phyloP scores from a whole-genome alignment of 2,797 vertebrate genomes.

The Gambusia yucatana region DNA sequence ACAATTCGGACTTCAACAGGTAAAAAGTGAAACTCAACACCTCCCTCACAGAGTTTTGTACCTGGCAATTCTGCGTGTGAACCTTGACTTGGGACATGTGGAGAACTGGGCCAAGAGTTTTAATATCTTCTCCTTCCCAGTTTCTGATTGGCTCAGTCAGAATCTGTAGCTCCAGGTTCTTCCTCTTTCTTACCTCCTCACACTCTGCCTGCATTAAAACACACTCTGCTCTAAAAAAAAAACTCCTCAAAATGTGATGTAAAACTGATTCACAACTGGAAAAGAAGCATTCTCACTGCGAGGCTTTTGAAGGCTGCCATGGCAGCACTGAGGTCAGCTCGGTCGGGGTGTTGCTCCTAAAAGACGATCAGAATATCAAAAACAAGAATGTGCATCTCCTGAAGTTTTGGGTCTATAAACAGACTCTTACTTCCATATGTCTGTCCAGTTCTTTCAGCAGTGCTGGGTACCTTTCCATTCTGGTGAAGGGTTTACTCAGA shows the following conservation, averaged over 20 bases:
- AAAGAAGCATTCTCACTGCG: slow-evolving; percentile 77
- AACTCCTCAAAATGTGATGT: no score
- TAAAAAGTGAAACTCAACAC: not conserved
- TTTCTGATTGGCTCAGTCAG: slow-evolving; percentile 93
- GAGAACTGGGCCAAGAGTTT: slow-evolving; percentile 87
- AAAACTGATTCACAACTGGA: not conserved
- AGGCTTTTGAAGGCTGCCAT: slow-evolving; percentile 91
- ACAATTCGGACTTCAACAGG: not conserved
- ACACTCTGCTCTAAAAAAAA: not conserved
- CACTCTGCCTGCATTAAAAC: slow-evolving; percentile 83
- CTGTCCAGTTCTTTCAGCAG: slow-evolving; percentile 90
- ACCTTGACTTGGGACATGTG: slow-evolving; percentile 93
- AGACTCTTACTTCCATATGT: slow-evolving; percentile 73
- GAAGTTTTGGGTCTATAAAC: not conserved
- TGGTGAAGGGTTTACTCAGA: slow-evolving; percentile 96
- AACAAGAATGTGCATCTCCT: not conserved
- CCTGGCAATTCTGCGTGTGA: slow-evolving; percentile 90
- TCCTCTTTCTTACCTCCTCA: slow-evolving; percentile 93
- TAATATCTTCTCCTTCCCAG: slow-evolving; percentile 97
- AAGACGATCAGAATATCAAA: not conserved
- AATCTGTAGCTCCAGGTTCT: slow-evolving; percentile 94
- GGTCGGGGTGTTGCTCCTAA: slow-evolving; percentile 91
- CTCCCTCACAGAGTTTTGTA: slow-evolving; percentile 43
- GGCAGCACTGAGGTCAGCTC: slow-evolving; percentile 87
- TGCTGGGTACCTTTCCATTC: slow-evolving; percentile 92